Evolutionary conservation across 2,888 invertebrate species (phyloP).

Genomic region (Tetramorium bicarinatum): DNA sequence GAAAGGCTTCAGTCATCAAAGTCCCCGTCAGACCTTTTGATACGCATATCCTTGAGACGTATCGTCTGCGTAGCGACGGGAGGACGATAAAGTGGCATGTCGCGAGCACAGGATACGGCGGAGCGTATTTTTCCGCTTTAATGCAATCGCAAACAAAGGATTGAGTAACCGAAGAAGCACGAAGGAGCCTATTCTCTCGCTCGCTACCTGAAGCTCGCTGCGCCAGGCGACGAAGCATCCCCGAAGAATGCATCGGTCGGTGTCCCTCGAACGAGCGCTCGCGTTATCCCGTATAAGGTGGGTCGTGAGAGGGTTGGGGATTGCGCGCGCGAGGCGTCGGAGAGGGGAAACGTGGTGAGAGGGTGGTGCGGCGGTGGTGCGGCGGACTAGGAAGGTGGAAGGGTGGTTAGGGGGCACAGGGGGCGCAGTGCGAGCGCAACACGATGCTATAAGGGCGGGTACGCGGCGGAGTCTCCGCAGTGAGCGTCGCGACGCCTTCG

Average conservation of each 20-base stretch:
- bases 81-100: constrained; percentile 32
- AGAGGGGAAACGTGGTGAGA: constrained; percentile 44
- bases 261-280: constrained; percentile 75
- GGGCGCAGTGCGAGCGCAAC: constrained; percentile 78
- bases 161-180: constrained; percentile 38
- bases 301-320: constrained; percentile 57
- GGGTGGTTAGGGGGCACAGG: constrained; percentile 59
- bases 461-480: constrained; percentile 85
- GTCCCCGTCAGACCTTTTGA: neutral
- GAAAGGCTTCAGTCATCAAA: neutral
- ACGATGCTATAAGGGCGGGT: constrained; percentile 86
- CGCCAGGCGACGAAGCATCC: constrained; percentile 67
- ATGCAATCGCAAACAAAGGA: constrained; percentile 49
- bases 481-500: constrained; percentile 84
- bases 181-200: neutral
- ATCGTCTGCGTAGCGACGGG: constrained; percentile 5
- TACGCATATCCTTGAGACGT: constrained; percentile 20
- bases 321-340: constrained; percentile 61
- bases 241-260: constrained; percentile 72
- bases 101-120: constrained; percentile 1
- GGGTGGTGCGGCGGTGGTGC: constrained; percentile 18
- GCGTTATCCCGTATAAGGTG: constrained; percentile 75
- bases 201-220: constrained; percentile 19
- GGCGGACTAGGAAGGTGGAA: constrained; percentile 53
- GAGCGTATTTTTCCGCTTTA: constrained; percentile 51